Conservation (phyloP, 2,888 invertebrate genomes). For the Tachina grossa region DNA sequence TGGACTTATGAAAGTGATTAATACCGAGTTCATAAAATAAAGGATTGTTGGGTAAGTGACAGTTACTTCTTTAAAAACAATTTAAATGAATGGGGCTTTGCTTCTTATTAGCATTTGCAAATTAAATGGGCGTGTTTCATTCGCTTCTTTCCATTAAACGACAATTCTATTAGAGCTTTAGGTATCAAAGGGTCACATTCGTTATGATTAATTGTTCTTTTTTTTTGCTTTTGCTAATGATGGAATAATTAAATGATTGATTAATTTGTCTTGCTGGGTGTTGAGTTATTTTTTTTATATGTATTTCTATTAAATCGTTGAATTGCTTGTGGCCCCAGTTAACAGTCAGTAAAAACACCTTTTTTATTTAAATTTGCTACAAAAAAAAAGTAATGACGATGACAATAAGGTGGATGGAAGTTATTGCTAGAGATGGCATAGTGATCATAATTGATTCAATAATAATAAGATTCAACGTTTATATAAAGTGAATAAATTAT, state of each 20-base stretch:
- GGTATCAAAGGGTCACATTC: not conserved
- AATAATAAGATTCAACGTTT: too few species aligned
- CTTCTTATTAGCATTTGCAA: conserved; percentile 11
- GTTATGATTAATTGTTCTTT: conserved; percentile 19
- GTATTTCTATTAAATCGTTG: conserved; percentile 2
- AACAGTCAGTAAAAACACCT: conserved; percentile 59
- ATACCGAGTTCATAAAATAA: not conserved
- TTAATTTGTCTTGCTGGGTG: conserved; percentile 59
- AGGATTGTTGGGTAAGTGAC: conserved; percentile 3
- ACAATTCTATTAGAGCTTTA: conserved; percentile 27
- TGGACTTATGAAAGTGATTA: not conserved
- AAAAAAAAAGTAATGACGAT: conserved; percentile 36
- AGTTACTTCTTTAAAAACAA: not conserved
- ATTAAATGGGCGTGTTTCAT: conserved; percentile 28
- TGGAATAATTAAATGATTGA: conserved; percentile 65
- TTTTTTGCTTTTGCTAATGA: conserved; percentile 18
- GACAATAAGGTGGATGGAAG: conserved; percentile 22
- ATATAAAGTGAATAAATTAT: too few species aligned
- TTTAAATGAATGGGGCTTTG: not conserved
- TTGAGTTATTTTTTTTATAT: conserved; percentile 4
- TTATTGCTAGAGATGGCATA: not conserved
- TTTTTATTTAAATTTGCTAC: conserved; percentile 28
- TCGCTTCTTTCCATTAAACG: not conserved
- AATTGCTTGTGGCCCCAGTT: conserved; percentile 46
- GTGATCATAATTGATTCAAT: too few species aligned